Evolutionary conservation across 2,888 invertebrate species (phyloP).

Genomic region (Acleris literana): DNA sequence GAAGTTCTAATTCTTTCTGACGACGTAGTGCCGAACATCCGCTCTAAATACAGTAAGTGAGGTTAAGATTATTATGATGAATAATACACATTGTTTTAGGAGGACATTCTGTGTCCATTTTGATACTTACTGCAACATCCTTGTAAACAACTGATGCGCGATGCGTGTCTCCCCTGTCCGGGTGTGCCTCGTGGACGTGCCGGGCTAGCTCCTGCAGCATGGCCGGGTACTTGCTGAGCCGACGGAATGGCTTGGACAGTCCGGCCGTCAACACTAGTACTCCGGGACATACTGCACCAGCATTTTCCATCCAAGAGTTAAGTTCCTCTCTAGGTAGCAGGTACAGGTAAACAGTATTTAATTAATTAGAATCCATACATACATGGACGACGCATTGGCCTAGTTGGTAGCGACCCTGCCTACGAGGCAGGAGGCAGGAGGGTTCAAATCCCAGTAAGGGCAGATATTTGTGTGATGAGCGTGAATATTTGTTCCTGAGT

Average conservation of each 20-base stretch:
- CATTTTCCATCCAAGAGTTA: slow-evolving; percentile 93
- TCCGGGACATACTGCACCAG: slow-evolving; percentile 93
- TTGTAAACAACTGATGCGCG: slow-evolving; percentile 97
- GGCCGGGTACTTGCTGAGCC: slow-evolving; percentile 96
- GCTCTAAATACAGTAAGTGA: slow-evolving; percentile 82
- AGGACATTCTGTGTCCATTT: neutral
- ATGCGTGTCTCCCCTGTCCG: slow-evolving; percentile 98
- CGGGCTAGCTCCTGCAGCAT: slow-evolving; percentile 97
- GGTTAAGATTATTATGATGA: neutral
- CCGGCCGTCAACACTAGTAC: slow-evolving; percentile 95
- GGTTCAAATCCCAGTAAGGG: no score
- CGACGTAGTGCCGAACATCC: slow-evolving; percentile 93
- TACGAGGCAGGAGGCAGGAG: no score
- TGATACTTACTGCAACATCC: slow-evolving; percentile 92
- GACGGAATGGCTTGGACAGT: slow-evolving; percentile 96
- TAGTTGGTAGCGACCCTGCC: no score
- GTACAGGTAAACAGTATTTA: neutral
- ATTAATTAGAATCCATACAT: no score
- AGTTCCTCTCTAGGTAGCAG: slow-evolving; percentile 85
- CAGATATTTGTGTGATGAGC: no score
- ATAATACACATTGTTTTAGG: neutral
- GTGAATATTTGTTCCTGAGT: no score
- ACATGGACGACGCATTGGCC: no score
- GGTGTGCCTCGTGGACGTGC: slow-evolving; percentile 97
- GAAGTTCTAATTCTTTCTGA: slow-evolving; percentile 97